These are phyloP conservation scores for Lynx canadensis DNA, from an alignment of 2,113 vertebrate genomes.

Conservation along the genomic window DNA sequence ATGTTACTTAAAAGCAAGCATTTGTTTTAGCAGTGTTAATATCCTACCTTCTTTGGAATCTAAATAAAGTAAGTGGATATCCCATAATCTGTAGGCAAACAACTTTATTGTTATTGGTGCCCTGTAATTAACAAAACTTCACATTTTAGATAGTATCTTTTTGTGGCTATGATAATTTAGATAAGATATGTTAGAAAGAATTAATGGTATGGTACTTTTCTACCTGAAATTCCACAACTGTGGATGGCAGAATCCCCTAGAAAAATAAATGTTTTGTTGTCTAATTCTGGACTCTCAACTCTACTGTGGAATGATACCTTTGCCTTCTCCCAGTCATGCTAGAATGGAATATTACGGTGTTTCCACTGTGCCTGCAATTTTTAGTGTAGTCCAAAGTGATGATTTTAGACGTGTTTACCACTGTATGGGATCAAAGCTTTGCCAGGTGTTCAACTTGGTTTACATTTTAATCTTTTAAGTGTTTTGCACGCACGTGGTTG, in stretches of 20 bases:
- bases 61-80: neutral
- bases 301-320: neutral
- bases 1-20: neutral
- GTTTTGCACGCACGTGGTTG: neutral
- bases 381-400: neutral
- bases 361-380: neutral
- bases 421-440: neutral
- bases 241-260: neutral
- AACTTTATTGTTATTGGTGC: neutral
- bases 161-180: neutral
- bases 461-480: constrained; percentile 19
- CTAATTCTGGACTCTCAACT: neutral
- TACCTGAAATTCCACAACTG: neutral
- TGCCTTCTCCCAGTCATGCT: neutral
- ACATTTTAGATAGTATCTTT: neutral
- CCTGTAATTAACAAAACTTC: neutral
- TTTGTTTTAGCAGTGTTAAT: neutral
- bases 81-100: neutral
- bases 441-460: constrained; percentile 6
- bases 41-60: neutral
- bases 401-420: constrained; percentile 26
- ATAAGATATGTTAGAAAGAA: neutral
- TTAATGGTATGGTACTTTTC: neutral
- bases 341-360: neutral
- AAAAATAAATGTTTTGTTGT: neutral